Conservation (phyloP, 2,797 vertebrate species). For the Takifugu ocellatus region DNA sequence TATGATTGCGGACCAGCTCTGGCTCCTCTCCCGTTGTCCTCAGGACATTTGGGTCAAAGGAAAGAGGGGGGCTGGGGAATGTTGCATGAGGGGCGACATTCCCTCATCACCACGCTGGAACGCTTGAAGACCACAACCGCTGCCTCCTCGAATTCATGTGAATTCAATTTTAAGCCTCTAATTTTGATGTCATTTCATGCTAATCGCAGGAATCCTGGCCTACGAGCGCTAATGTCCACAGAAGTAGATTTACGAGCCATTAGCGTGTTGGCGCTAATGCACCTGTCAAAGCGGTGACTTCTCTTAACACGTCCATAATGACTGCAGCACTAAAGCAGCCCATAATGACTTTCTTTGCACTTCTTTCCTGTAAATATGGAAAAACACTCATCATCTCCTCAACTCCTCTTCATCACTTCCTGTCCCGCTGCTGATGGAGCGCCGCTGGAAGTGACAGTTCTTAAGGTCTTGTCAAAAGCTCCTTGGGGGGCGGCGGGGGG, state of each 20-base stretch:
- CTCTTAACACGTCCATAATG: too few relatives aligned
- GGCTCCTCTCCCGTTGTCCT: slow-evolving; percentile 10
- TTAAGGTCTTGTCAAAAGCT: slow-evolving; percentile 43
- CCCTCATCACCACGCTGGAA: too few relatives aligned
- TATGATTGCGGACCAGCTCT: slow-evolving; percentile 45
- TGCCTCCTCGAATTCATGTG: not conserved
- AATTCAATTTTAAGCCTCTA: not conserved
- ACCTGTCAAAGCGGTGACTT: too few relatives aligned
- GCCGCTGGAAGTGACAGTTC: slow-evolving; percentile 26
- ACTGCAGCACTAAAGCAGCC: too few relatives aligned
- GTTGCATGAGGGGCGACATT: not conserved
- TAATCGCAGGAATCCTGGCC: not conserved
- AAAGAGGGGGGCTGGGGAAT: slow-evolving; percentile 16
- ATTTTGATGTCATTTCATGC: slow-evolving; percentile 6
- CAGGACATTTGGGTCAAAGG: slow-evolving; percentile 16
- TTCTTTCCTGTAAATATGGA: not conserved
- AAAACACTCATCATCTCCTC: not conserved
- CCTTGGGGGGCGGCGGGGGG: slow-evolving; percentile 35
- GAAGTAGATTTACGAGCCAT: too few relatives aligned
- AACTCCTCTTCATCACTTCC: slow-evolving; percentile 8
- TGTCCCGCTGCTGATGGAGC: slow-evolving; percentile 32
- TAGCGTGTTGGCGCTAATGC: not conserved
- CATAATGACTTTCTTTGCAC: not conserved
- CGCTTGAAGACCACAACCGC: too few relatives aligned
- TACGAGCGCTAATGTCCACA: too few relatives aligned